Conservation (phyloP, 2,888 invertebrate species). For the Tricholauxania praeusta region DNA sequence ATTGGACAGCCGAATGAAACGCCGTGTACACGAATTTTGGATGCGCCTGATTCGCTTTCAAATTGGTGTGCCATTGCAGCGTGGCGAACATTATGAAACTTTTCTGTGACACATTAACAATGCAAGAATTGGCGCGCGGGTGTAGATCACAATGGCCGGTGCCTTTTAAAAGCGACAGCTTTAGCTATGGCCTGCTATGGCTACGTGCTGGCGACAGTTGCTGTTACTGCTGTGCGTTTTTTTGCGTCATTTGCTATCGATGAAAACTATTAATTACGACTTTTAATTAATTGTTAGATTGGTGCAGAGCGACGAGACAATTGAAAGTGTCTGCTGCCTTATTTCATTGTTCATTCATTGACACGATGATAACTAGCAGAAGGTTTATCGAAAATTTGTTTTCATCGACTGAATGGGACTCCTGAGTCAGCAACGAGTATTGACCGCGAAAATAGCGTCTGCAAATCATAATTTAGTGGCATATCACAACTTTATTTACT, state of each 20-base stretch:
- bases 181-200: too few relatives aligned
- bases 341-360: not conserved
- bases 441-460: too few relatives aligned
- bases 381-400: too few relatives aligned
- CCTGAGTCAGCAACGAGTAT: too few relatives aligned
- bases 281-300: slow-evolving; percentile 40
- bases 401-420: too few relatives aligned
- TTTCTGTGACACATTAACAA: slow-evolving; percentile 15
- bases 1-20: not conserved
- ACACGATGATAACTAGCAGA: not conserved
- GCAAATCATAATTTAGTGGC: too few relatives aligned
- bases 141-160: too few relatives aligned
- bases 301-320: not conserved
- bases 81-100: slow-evolving; percentile 17
- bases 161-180: too few relatives aligned
- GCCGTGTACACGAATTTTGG: too few relatives aligned
- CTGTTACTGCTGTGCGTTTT: not conserved
- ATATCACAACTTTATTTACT: too few relatives aligned
- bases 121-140: not conserved
- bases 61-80: slow-evolving; percentile 14
- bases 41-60: slow-evolving; percentile 23
- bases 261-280: slow-evolving; percentile 42
- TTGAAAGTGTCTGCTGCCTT: not conserved
- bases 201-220: too few relatives aligned
- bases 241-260: slow-evolving; percentile 31